These are phyloP conservation scores for Prunella fulvescens DNA, from an alignment of 2,113 vertebrate genomes.

Conservation along the genomic window DNA sequence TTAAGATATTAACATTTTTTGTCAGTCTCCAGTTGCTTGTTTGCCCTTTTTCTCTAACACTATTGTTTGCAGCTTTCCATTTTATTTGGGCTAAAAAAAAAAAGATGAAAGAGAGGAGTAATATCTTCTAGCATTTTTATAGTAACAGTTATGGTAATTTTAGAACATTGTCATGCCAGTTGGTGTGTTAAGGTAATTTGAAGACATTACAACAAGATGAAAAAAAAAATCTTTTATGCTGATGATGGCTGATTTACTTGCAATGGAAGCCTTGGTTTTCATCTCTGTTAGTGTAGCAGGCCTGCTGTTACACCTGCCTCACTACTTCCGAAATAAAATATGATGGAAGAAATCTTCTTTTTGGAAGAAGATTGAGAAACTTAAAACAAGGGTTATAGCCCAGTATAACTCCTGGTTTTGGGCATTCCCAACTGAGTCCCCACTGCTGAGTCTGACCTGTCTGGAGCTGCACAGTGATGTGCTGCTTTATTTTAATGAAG, in stretches of 20 bases:
- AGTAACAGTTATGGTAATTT: constrained; percentile 20
- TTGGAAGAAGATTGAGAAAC: not conserved
- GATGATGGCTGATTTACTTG: not conserved
- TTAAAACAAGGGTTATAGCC: not conserved
- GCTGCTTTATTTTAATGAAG: not conserved
- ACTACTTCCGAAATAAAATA: not conserved
- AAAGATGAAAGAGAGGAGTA: not conserved
- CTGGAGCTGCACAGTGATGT: not conserved
- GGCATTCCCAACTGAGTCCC: not conserved
- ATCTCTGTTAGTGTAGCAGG: not conserved
- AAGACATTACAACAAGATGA: constrained; percentile 8
- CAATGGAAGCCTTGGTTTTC: not conserved
- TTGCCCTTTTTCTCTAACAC: not conserved
- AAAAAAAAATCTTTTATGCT: not conserved
- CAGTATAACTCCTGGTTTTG: not conserved
- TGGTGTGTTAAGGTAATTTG: constrained; percentile 38
- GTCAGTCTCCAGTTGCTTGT: not conserved
- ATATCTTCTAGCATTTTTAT: constrained; percentile 3
- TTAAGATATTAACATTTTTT: not conserved
- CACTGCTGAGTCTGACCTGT: not conserved
- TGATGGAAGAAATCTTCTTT: not conserved
- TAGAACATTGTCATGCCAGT: not conserved
- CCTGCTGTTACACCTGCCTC: not conserved
- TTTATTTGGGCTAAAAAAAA: not conserved
- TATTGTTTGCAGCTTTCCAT: not conserved